Base-by-base conservation (phyloP, 2,113 vertebrate genomes). In the Cheirogaleus medius region DNA sequence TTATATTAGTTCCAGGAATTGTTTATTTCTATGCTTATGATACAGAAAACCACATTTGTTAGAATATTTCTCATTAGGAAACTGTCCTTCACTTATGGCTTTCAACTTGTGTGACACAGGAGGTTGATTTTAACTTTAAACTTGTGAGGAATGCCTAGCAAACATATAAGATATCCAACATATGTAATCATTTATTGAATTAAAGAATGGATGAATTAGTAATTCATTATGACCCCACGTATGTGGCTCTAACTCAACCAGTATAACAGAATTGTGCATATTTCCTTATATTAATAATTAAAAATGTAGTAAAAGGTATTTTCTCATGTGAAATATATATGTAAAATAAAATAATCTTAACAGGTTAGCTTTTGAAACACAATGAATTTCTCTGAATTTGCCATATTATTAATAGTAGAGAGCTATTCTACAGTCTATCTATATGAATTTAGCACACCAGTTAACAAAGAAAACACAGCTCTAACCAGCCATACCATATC, bases 251-350 rank as follows among this genome's bases (percentile, higher is more conserved):
- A 47, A 68, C 47, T 27, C 47, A 90, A 78, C 21, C 5, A 89
- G 34, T 86, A 47, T 76, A 89, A 73, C 69, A 87, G 29, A 93
- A 94, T 29, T 63, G 10, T 60, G 29, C 20, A 58, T 74, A 81
- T 91, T 93, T 97, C 11, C 32, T 93, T 81, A 56, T 56, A 56
- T 56, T 56, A 56, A 91, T 76, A 91, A 86, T 85, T 63, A 78
- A 32, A 3, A 92, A 32, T 44, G 11, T 3, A 63, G 5, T 91
- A 91, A 94, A 86, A 82, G 3, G 13, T 39, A 23, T 76, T 73
- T 95, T 87, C 71, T 93, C 23, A 58, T 56, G 42, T 86, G 54
- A 87, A 83, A 42, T 92, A 89, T 63, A 32, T 63, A 34, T 52
- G 87, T 83, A 84, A 84, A 90, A 78, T 42, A 90, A 27, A 93